Percentiles rank a stretch among this genome's conserved stretches.
Conservation (phyloP, 1,140 invertebrate genomes). For the Drosophila punjabiensis region DNA sequence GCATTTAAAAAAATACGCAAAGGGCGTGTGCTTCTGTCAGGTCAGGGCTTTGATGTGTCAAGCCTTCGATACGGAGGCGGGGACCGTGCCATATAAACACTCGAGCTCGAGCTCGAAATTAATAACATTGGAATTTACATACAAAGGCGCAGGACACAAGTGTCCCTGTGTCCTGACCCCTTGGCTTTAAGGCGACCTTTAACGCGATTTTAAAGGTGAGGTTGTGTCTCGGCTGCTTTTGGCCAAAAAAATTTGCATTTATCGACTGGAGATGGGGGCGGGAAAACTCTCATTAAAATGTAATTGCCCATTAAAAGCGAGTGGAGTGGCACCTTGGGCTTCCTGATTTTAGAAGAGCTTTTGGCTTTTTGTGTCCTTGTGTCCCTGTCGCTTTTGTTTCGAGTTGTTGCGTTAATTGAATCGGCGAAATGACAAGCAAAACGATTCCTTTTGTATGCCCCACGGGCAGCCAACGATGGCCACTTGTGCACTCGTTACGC, state of each 20-base stretch:
- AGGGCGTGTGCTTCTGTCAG: constrained; percentile 49
- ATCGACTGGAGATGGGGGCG: constrained; percentile 30
- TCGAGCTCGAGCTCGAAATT: constrained; percentile 25
- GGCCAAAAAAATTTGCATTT: constrained; percentile 66
- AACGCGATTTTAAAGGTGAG: constrained; percentile 15
- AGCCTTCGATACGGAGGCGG: constrained; percentile 39
- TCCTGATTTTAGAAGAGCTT: constrained; percentile 42
- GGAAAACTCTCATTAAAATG: constrained; percentile 63
- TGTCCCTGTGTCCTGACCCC: background rate
- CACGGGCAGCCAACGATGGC: constrained; percentile 56
- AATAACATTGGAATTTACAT: constrained; percentile 55
- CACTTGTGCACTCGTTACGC: constrained; percentile 70
- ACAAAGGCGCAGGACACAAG: constrained; percentile 34
- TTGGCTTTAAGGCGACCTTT: constrained; percentile 29
- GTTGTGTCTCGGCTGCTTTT: background rate
- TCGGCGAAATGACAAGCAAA: constrained; percentile 62
- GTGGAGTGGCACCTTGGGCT: constrained; percentile 8
- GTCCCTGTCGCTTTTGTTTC: constrained; percentile 30
- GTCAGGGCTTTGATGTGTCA: constrained; percentile 53
- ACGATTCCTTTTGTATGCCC: constrained; percentile 62
- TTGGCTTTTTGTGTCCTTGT: constrained; percentile 27
- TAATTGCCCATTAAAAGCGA: constrained; percentile 68
- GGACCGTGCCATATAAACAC: constrained; percentile 17
- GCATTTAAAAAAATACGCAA: constrained; percentile 32
- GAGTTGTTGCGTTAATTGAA: constrained; percentile 75